Conservation (phyloP, 2,888 invertebrate genomes). For the Caenorhabditis sp. region DNA sequence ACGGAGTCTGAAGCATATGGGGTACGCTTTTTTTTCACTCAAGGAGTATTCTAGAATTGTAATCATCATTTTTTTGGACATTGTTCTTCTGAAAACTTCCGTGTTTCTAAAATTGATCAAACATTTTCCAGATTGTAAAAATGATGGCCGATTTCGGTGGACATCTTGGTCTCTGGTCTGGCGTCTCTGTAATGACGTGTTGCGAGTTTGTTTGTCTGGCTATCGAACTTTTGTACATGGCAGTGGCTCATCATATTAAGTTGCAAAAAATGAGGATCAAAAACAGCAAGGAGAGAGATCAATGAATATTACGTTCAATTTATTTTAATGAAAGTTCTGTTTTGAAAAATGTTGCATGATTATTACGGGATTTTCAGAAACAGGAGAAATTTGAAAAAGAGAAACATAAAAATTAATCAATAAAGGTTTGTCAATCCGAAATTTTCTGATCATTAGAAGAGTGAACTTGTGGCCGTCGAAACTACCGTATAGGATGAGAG, state of each 20-base stretch:
- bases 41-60: not conserved
- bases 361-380: no score
- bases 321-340: no score
- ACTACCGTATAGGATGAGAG: no score
- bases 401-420: no score
- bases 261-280: constrained; percentile 17
- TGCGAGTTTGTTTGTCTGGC: constrained; percentile 64
- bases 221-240: constrained; percentile 59
- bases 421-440: no score
- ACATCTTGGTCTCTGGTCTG: constrained; percentile 66
- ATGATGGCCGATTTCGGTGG: constrained; percentile 70
- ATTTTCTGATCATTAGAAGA: no score
- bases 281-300: constrained; percentile 13
- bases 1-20: constrained; percentile 58
- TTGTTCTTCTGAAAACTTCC: no score
- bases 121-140: constrained; percentile 58
- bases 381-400: no score
- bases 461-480: no score
- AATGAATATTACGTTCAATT: not conserved
- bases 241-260: constrained; percentile 47
- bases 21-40: not conserved
- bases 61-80: no score
- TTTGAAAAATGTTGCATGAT: no score
- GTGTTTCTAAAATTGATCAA: no score
- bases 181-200: constrained; percentile 65